Base-by-base conservation (phyloP, 2,888 invertebrate species). In the Amphipoea lucens region DNA sequence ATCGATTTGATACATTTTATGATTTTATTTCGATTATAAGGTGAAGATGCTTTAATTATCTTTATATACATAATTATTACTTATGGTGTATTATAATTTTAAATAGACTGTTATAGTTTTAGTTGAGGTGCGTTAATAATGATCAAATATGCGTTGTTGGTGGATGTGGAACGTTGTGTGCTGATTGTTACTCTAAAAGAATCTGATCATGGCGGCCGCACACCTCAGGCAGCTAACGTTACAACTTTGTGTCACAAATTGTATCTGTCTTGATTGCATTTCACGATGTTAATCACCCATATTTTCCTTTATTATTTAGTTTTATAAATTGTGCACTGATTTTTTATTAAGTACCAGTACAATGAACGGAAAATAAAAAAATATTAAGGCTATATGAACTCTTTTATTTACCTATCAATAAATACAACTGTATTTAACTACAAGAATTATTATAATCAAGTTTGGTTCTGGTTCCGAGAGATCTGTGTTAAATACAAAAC, bases 1-100 rank as follows among this genome's bases (percentile, higher is more conserved):
- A 88, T 89, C 87, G 90, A 95, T 93, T 95, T 93, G 92, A 95
- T 92, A 95, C 94, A 94, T 95, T 90, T 95, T 94, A 95, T 95
- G 94, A 96, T 96, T 96, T 96, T 96, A 96, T 96, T 95, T 96
- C 94, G 96, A 96, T 92, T 95, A 90, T 96, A 96, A 96, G 97
- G 96, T 96, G 96, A 94, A 96, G 96, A 97, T 96, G 97, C 97
- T 97, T 97, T 97, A 97, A 97, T 96, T 97, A 96, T 96, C 96
- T 95, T 90, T 95, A 95, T 95, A 96, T 94, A 92, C 89, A 94
- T 95, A 94, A 93, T 95, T 94, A 95, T 95, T 95, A 94, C 93
- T 95, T 95, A 95, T 94, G 94, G 94, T 95, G 96, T 97, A 96
- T 95, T 96, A 96, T 96, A 96, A 96, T 96, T 97, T 95, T 95